Conservation (phyloP, 2,113 vertebrate genomes). For the Erythrocercus mccallii region DNA sequence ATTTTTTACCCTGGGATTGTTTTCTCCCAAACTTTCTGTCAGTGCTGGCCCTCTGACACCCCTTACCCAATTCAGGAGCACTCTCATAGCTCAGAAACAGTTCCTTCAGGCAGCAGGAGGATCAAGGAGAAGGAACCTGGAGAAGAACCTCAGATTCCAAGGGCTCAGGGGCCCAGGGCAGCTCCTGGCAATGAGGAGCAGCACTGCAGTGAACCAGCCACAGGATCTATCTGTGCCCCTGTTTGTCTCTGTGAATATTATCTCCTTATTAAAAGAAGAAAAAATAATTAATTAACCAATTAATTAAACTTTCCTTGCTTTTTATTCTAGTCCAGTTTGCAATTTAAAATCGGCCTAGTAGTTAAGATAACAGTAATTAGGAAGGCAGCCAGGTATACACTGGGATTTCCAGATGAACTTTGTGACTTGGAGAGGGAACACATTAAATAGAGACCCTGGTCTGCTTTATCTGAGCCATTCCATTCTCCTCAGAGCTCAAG, state of each 20-base stretch:
- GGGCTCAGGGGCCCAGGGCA: background rate
- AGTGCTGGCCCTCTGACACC: background rate
- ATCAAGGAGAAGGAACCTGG: background rate
- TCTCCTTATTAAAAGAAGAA: constrained; percentile 7
- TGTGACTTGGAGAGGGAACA: background rate
- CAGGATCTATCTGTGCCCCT: background rate
- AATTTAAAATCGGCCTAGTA: constrained; percentile 27
- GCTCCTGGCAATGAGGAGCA: background rate
- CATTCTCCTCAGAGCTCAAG: background rate
- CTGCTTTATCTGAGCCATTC: background rate
- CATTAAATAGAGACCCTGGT: background rate
- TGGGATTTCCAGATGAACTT: background rate
- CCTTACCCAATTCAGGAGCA: background rate
- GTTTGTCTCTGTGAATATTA: constrained; percentile 2
- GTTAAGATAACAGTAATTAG: constrained; percentile 41
- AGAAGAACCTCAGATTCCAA: background rate
- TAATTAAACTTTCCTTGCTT: constrained; percentile 52
- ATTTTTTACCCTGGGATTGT: background rate
- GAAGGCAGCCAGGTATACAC: constrained; percentile 16
- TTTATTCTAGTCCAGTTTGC: constrained; percentile 2
- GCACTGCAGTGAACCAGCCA: background rate
- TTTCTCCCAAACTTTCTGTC: background rate
- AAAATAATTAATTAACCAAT: constrained; percentile 28
- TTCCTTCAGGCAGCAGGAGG: background rate
- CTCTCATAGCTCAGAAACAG: background rate